A percentile compares a stretch with the other conserved stretches of the same genome.
phyloP scores from a whole-genome alignment of 2,888 invertebrate species.

The Epistrophella euchroma region DNA sequence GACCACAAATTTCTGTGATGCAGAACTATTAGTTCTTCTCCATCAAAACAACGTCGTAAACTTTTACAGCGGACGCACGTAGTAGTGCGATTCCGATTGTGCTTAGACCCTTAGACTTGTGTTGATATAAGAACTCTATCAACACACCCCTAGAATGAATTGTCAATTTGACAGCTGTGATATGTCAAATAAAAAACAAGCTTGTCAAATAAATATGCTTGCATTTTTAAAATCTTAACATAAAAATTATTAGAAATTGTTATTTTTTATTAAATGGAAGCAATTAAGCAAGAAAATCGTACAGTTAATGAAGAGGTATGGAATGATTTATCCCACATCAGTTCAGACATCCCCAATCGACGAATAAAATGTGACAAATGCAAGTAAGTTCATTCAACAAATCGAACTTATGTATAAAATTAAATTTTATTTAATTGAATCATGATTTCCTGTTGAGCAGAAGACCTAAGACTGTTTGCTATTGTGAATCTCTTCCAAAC shows the following conservation, averaged over 20 bases:
- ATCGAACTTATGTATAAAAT: background rate
- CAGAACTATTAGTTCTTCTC: no score
- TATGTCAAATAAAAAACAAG: background rate
- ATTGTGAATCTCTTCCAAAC: conserved; percentile 93
- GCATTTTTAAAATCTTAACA: background rate
- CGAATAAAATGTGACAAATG: conserved; percentile 89
- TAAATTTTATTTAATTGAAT: background rate
- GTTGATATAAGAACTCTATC: no score
- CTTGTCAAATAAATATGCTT: no score
- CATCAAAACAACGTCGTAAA: no score
- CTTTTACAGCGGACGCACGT: no score
- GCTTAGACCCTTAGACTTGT: no score
- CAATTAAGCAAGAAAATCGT: conserved; percentile 37
- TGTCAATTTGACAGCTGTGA: background rate
- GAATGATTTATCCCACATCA: conserved; percentile 89
- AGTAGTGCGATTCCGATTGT: no score
- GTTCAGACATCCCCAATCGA: conserved; percentile 90
- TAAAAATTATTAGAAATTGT: background rate
- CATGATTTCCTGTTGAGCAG: conserved; percentile 84
- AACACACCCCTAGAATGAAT: no score
- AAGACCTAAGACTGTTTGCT: conserved; percentile 93
- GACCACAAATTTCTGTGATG: no score
- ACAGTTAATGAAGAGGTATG: conserved; percentile 84
- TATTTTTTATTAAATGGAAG: conserved; percentile 6
- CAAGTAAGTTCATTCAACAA: conserved; percentile 86